Percentiles rank a stretch among this genome's conserved stretches.
These are phyloP conservation scores for Mesorhabditis spiculigera DNA, from an alignment of 2,888 invertebrate genomes.

Conservation along the genomic window DNA sequence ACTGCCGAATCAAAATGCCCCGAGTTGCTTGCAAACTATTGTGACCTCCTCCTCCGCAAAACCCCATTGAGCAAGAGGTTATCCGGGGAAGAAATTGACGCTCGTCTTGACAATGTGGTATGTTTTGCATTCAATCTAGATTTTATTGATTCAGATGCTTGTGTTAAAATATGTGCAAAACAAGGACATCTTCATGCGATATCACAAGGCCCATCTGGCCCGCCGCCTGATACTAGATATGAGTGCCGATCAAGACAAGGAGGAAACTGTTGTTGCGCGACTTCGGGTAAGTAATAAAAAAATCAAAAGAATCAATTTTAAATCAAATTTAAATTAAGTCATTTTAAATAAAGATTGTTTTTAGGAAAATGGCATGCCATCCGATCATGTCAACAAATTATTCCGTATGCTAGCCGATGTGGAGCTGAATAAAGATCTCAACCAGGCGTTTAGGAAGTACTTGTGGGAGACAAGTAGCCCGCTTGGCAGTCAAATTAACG, in stretches of 20 bases:
- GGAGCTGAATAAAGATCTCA: constrained; percentile 68
- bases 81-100: constrained; percentile 93
- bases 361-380: constrained; percentile 97
- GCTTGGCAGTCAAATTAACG: not conserved
- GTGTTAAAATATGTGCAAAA: constrained; percentile 98
- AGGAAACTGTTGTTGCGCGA: constrained; percentile 99
- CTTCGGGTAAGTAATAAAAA: constrained; percentile 61
- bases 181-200: constrained; percentile 99
- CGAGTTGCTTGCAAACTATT: constrained; percentile 95
- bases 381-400: constrained; percentile 96
- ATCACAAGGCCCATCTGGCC: constrained; percentile 95
- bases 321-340: constrained; percentile 4
- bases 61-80: constrained; percentile 92
- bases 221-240: constrained; percentile 91
- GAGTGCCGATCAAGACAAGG: constrained; percentile 96
- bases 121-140: constrained; percentile 43
- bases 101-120: constrained; percentile 82
- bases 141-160: constrained; percentile 66
- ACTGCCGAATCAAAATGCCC: constrained; percentile 87
- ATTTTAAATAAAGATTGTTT: not conserved
- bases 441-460: constrained; percentile 75
- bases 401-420: constrained; percentile 91
- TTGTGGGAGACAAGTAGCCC: constrained; percentile 1
- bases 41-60: constrained; percentile 95
- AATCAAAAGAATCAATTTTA: not conserved